These are phyloP conservation scores for Leucophenga varia DNA, from an alignment of 1,140 invertebrate species.

Conservation along the genomic window DNA sequence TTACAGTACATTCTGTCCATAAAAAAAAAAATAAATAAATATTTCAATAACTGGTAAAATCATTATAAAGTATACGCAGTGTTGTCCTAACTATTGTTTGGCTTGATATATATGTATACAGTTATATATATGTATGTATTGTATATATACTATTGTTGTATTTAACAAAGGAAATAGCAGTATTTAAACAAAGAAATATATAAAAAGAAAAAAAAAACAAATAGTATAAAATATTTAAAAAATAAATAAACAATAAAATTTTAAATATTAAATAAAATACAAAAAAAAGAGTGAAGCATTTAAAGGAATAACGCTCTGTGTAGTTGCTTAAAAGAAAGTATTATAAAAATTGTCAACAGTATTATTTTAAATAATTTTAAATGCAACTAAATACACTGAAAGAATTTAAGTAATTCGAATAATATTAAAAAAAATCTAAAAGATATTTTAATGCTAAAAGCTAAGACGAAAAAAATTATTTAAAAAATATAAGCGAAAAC, in stretches of 20 bases:
- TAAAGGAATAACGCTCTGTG: constrained; percentile 17
- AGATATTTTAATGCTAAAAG: too few relatives aligned
- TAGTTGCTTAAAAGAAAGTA: constrained; percentile 7
- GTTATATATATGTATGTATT: too few relatives aligned
- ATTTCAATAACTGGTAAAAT: too few relatives aligned
- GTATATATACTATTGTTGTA: too few relatives aligned
- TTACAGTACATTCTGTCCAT: constrained; percentile 17
- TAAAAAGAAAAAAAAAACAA: constrained; percentile 7
- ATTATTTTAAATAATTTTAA: not conserved
- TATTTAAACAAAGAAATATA: not conserved
- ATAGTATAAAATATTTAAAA: constrained; percentile 9
- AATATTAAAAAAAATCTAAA: too few relatives aligned
- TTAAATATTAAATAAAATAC: not conserved
- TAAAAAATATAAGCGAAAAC: too few relatives aligned
- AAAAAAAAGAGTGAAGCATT: constrained; percentile 14
- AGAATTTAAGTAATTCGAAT: constrained; percentile 2
- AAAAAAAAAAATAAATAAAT: not conserved
- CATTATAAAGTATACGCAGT: too few relatives aligned
- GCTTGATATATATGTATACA: too few relatives aligned
- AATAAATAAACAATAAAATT: not conserved
- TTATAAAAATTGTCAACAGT: not conserved
- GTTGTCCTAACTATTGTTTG: too few relatives aligned
- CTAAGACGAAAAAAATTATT: too few relatives aligned
- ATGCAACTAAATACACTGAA: not conserved
- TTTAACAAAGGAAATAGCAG: too few relatives aligned